Evolutionary conservation across 2,888 invertebrate genomes (phyloP).

Genomic region (Calliscelio sp.): DNA sequence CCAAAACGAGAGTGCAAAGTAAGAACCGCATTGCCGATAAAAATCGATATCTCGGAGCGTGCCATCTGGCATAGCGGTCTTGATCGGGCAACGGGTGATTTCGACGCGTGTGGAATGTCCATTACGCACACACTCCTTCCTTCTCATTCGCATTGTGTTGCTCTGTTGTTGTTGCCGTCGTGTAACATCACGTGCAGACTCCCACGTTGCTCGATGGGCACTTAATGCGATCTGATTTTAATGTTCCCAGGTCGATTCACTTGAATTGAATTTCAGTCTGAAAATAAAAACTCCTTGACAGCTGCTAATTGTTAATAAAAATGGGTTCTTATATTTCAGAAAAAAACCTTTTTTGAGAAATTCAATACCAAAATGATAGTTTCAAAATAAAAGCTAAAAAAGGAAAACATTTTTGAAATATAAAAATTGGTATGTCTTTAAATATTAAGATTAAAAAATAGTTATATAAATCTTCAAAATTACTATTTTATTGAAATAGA

Average conservation of each 20-base stretch:
- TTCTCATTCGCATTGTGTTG: background rate
- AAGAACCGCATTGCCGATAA: constrained; percentile 66
- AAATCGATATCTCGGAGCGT: constrained; percentile 70
- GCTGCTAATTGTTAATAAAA: too few relatives aligned
- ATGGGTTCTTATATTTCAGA: too few relatives aligned
- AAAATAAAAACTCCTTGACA: too few relatives aligned
- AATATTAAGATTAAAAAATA: too few relatives aligned
- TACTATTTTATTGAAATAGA: too few relatives aligned
- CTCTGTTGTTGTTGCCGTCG: background rate
- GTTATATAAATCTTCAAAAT: too few relatives aligned
- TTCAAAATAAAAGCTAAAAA: too few relatives aligned
- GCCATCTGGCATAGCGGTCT: constrained; percentile 69
- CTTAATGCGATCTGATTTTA: background rate
- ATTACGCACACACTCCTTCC: constrained; percentile 40
- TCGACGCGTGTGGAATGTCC: constrained; percentile 64
- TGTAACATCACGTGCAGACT: constrained; percentile 29
- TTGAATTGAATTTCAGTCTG: background rate
- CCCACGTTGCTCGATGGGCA: constrained; percentile 11
- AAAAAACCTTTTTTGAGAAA: too few relatives aligned
- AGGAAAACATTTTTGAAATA: too few relatives aligned
- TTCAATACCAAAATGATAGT: too few relatives aligned
- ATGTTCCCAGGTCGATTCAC: background rate
- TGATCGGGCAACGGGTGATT: constrained; percentile 65
- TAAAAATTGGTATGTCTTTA: too few relatives aligned
- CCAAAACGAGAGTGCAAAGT: constrained; percentile 60